Conservation (phyloP, 1,140 invertebrate species). For the Cherax destructor region DNA sequence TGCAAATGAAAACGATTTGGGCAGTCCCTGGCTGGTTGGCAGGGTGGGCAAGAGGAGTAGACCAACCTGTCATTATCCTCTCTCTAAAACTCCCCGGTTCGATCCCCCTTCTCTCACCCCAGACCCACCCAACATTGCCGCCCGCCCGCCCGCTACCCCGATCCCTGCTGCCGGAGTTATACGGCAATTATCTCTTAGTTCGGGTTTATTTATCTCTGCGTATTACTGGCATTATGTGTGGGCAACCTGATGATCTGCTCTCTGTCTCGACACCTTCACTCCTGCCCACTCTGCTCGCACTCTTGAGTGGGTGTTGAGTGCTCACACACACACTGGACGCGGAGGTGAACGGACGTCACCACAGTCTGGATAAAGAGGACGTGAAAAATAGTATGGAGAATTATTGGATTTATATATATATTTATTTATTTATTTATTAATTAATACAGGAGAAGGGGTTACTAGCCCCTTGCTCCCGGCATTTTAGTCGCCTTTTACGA, state of each 20-base stretch:
- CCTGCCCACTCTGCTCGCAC: neutral
- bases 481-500: no score
- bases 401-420: slow-evolving; percentile 9
- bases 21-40: neutral
- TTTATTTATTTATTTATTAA: neutral
- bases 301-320: neutral
- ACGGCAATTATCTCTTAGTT: neutral
- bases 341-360: no score
- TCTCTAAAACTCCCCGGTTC: no score
- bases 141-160: no score
- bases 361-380: no score
- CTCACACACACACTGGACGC: neutral
- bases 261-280: neutral
- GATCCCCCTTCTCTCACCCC: no score
- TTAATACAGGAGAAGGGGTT: neutral
- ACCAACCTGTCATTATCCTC: no score
- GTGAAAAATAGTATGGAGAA: neutral
- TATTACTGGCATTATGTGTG: neutral
- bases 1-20: neutral
- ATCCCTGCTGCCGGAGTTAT: neutral
- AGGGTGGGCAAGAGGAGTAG: no score
- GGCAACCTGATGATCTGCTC: neutral
- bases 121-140: neutral
- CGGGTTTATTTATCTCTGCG: neutral
- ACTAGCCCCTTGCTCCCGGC: no score